phyloP scores from a whole-genome alignment of 2,113 vertebrate species.

The Ploceus nigricollis region DNA sequence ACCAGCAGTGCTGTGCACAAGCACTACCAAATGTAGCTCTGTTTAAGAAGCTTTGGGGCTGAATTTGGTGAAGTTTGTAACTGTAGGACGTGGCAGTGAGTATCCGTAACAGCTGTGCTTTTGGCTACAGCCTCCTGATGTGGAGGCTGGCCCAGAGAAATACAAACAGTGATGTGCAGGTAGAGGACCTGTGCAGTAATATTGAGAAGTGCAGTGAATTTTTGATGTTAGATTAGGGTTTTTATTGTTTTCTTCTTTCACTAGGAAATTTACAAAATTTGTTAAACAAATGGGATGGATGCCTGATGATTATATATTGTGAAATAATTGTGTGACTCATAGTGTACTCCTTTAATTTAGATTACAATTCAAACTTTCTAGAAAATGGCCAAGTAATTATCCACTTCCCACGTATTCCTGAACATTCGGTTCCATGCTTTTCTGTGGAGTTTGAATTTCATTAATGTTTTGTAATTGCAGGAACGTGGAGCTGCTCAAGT shows the following conservation, averaged over 20 bases:
- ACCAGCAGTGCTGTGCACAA: background rate
- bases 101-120: background rate
- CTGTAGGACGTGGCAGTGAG: background rate
- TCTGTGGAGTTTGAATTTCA: background rate
- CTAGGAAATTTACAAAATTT: background rate
- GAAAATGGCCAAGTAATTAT: background rate
- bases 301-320: background rate
- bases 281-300: background rate
- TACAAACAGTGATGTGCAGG: background rate
- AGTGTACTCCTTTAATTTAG: background rate
- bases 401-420: background rate
- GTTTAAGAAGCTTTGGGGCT: background rate
- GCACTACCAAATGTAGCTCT: background rate
- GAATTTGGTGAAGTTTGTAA: background rate
- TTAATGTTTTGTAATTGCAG: background rate
- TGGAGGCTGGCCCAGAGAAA: background rate
- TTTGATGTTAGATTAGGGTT: background rate
- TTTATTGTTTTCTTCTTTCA: background rate
- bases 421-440: background rate
- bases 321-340: background rate
- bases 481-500: background rate
- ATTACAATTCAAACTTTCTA: background rate
- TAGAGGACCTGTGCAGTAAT: background rate
- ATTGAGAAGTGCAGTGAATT: background rate
- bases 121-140: fast-evolving